Percentiles rank a stretch among this genome's conserved stretches.
Evolutionary conservation across 2,113 vertebrate species (phyloP).

Genomic region (Campylorhamphus procurvoides): DNA sequence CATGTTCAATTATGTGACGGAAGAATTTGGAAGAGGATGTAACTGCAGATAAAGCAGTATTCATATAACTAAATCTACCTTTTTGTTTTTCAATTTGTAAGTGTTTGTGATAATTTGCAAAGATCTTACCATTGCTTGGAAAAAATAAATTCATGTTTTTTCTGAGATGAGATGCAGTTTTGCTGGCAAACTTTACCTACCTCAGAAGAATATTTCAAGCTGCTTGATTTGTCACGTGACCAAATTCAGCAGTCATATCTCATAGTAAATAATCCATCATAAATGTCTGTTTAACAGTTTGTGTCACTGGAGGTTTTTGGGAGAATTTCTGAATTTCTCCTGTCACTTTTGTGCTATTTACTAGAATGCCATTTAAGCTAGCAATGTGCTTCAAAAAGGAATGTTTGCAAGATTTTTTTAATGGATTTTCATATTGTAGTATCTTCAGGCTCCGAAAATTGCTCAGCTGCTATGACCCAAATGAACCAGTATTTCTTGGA

Average conservation of each 20-base stretch:
- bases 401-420: not conserved
- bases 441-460: constrained; percentile 86
- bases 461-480: constrained; percentile 90
- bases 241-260: not conserved
- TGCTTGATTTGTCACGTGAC: not conserved
- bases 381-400: not conserved
- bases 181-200: not conserved
- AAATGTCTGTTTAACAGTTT: not conserved
- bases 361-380: not conserved
- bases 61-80: not conserved
- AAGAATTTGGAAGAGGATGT: not conserved
- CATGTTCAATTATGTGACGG: not conserved
- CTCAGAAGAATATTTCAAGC: not conserved
- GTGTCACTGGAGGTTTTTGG: not conserved
- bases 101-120: not conserved
- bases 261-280: not conserved
- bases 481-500: constrained; percentile 87
- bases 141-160: not conserved
- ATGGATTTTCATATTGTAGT: constrained; percentile 67
- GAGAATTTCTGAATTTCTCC: not conserved
- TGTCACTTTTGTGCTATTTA: not conserved
- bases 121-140: not conserved
- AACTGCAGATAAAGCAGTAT: not conserved
- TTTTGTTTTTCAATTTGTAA: not conserved
- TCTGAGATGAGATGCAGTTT: not conserved